Evolutionary conservation across 2,113 vertebrate genomes (phyloP).

Genomic region (Ceyx melanurus): DNA sequence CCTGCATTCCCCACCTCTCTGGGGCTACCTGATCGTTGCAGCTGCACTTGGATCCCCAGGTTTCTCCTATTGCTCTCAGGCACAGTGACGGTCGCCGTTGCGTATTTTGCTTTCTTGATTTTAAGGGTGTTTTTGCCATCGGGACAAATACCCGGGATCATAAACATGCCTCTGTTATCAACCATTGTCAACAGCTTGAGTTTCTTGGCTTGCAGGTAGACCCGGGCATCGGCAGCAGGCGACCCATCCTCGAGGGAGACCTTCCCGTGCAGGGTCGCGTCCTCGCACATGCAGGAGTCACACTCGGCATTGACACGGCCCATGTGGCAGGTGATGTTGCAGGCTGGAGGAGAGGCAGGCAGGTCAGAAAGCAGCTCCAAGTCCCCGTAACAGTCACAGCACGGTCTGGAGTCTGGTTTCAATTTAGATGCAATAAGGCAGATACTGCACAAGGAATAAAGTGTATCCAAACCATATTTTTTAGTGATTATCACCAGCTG

Average conservation of each 20-base stretch:
- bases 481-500: conserved; percentile 27
- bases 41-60: conserved; percentile 82
- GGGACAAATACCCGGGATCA: conserved; percentile 87
- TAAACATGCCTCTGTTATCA: conserved; percentile 86
- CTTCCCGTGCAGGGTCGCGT: conserved; percentile 83
- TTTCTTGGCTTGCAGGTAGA: conserved; percentile 75
- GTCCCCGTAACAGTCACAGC: not conserved
- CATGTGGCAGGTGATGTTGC: conserved; percentile 84
- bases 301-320: conserved; percentile 88
- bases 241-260: conserved; percentile 85
- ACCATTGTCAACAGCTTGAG: conserved; percentile 83
- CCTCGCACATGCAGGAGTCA: conserved; percentile 87
- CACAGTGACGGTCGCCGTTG: conserved; percentile 67
- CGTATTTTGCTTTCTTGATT: conserved; percentile 84
- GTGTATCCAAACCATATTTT: conserved; percentile 16
- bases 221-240: conserved; percentile 78
- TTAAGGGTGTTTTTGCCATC: conserved; percentile 86
- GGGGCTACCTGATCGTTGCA: conserved; percentile 86
- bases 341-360: conserved; percentile 72
- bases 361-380: not conserved
- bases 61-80: conserved; percentile 71
- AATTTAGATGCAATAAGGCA: conserved; percentile 36
- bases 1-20: not conserved
- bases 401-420: rapidly evolving
- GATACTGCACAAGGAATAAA: not conserved